Conservation (phyloP, 2,797 vertebrate species). For the Acanthiza pusilla region DNA sequence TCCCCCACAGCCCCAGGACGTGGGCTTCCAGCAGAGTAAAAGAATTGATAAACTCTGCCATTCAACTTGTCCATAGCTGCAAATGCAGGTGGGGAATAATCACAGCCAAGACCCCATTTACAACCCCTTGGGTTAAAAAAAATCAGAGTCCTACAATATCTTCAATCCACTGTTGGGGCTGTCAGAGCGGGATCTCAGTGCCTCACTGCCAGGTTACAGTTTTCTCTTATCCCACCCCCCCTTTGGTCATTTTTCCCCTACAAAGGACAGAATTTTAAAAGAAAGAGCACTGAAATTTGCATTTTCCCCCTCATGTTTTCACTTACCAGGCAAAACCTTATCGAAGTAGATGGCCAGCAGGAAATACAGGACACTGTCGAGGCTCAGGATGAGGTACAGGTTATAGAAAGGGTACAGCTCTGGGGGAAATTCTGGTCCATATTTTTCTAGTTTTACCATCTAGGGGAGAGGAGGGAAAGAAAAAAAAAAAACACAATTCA, state of each 20-base stretch:
- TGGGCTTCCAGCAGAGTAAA: rapidly evolving
- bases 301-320: neutral
- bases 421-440: slow-evolving; percentile 67
- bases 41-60: neutral
- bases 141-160: neutral
- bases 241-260: neutral
- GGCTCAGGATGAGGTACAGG: slow-evolving; percentile 75
- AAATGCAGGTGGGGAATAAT: neutral
- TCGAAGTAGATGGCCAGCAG: slow-evolving; percentile 88
- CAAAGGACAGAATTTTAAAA: neutral
- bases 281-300: neutral
- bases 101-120: neutral
- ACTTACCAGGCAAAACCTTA: slow-evolving; percentile 88
- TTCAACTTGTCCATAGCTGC: rapidly evolving
- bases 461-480: slow-evolving; percentile 1
- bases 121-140: neutral
- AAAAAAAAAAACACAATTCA: neutral
- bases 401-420: slow-evolving; percentile 79
- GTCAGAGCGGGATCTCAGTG: neutral
- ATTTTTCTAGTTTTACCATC: slow-evolving; percentile 84
- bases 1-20: rapidly evolving
- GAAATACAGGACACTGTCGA: slow-evolving; percentile 88
- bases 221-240: neutral
- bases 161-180: neutral
- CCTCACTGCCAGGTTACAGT: too few species aligned